Percentiles rank a stretch among this genome's conserved stretches.
Evolutionary conservation across 2,113 vertebrate genomes (phyloP).

Genomic region (Pantherophis guttatus): DNA sequence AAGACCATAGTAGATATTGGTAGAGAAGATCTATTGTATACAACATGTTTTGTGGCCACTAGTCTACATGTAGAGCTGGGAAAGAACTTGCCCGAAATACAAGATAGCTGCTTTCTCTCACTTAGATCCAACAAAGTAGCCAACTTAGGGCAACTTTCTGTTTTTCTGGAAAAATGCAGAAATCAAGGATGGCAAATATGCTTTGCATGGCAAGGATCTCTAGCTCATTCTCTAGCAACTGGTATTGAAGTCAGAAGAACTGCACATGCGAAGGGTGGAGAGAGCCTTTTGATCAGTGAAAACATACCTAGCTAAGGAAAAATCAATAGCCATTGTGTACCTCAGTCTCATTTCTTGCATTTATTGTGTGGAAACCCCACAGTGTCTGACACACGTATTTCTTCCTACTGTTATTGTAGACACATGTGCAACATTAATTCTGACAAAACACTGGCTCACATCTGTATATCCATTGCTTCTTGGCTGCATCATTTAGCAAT

Average conservation of each 20-base stretch:
- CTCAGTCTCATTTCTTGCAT: background rate
- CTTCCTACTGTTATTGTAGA: background rate
- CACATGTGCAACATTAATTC: background rate
- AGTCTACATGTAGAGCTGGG: background rate
- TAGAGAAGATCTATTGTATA: background rate
- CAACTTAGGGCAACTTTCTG: background rate
- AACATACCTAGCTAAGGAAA: background rate
- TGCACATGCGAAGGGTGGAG: background rate
- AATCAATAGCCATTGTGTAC: background rate
- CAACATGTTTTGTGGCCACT: background rate
- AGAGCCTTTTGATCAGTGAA: background rate
- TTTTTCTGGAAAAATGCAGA: background rate
- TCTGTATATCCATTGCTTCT: background rate
- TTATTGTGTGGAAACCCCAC: background rate
- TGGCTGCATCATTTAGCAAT: background rate
- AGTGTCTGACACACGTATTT: background rate
- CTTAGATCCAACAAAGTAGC: background rate
- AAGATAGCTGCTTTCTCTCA: background rate
- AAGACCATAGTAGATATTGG: background rate
- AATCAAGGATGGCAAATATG: background rate
- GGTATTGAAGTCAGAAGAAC: background rate
- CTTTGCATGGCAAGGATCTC: background rate
- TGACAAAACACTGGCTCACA: background rate
- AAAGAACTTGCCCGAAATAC: background rate
- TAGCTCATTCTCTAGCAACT: background rate